Evolutionary conservation across 2,113 vertebrate genomes (phyloP).

Genomic region (Stercorarius parasiticus): DNA sequence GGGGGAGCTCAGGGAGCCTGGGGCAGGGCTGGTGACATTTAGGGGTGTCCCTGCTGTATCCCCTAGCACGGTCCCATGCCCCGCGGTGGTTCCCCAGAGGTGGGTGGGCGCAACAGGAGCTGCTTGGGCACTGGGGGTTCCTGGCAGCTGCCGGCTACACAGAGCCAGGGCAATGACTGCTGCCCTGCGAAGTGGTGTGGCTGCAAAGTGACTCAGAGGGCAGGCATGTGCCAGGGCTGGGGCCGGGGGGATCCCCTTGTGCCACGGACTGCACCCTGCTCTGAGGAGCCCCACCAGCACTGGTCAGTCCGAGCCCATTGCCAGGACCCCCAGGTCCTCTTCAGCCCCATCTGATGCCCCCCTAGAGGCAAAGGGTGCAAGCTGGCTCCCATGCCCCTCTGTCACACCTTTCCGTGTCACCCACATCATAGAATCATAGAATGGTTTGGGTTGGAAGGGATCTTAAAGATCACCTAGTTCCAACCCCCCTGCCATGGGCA

Average conservation of each 20-base stretch:
- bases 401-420: not conserved
- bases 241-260: fast-evolving
- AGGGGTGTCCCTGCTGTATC: not conserved
- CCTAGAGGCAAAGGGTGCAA: not conserved
- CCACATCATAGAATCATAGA: not conserved
- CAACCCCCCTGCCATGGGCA: not conserved
- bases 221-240: fast-evolving
- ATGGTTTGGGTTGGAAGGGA: not conserved
- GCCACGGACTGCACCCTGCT: fast-evolving
- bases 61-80: fast-evolving
- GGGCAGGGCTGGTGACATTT: not conserved
- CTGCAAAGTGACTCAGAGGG: no score
- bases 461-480: not conserved
- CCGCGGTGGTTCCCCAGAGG: fast-evolving
- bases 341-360: not conserved
- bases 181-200: no score
- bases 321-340: not conserved
- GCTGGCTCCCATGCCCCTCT: not conserved
- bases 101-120: not conserved
- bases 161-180: fast-evolving
- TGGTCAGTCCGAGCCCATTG: fast-evolving
- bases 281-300: not conserved
- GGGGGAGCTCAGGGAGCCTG: not conserved
- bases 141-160: not conserved
- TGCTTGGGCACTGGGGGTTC: fast-evolving